These are phyloP conservation scores for Liasis olivaceus DNA, from an alignment of 2,797 vertebrate genomes.

Conservation along the genomic window DNA sequence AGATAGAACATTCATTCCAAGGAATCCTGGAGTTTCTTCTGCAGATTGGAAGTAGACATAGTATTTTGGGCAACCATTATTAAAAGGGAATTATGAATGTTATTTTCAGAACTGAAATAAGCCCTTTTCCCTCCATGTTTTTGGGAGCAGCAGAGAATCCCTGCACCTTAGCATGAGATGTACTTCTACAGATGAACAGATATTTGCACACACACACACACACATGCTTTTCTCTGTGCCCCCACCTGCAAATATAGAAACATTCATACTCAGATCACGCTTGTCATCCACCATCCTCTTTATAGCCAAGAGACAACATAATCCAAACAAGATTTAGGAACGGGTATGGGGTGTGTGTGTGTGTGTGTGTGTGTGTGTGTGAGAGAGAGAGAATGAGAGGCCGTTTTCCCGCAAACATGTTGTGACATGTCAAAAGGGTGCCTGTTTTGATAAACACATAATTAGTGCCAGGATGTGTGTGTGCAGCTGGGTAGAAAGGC, in stretches of 20 bases:
- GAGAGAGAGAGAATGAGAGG: background rate
- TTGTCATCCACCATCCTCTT: background rate
- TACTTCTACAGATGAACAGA: background rate
- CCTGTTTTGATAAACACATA: conserved; percentile 51
- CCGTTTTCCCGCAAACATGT: conserved; percentile 26
- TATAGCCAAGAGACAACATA: background rate
- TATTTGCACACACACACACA: background rate
- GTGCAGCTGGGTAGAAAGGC: conserved; percentile 35
- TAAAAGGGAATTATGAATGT: background rate
- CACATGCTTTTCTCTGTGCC: too few relatives aligned
- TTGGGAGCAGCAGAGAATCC: background rate
- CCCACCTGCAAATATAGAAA: background rate
- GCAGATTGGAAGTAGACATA: background rate
- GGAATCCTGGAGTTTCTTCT: background rate
- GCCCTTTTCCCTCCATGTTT: background rate
- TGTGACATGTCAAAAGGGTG: conserved; percentile 48
- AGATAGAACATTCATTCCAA: background rate
- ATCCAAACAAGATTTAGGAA: conserved; percentile 18
- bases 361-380: background rate
- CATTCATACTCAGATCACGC: background rate
- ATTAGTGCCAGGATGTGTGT: conserved; percentile 49
- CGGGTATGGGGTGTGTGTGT: background rate
- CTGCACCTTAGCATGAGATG: background rate
- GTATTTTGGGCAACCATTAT: background rate
- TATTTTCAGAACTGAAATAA: background rate